Conservation (phyloP, 2,113 vertebrate species). For the Tapirus terrestris region DNA sequence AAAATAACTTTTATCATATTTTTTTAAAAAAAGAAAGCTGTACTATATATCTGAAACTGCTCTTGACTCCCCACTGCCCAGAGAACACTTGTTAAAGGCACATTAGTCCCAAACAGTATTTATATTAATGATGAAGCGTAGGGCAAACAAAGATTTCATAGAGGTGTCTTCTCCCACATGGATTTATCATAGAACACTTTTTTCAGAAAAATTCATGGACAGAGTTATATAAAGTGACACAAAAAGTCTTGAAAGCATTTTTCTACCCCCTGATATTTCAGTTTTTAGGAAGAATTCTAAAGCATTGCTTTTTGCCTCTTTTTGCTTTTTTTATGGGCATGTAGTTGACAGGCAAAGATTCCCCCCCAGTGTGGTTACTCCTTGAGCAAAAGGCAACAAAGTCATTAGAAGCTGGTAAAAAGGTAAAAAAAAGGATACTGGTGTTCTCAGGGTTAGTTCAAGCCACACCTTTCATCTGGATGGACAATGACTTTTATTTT, state of each 20-base stretch:
- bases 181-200: background rate
- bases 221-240: background rate
- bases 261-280: background rate
- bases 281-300: background rate
- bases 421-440: too few relatives aligned
- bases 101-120: background rate
- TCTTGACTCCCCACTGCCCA: background rate
- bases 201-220: background rate
- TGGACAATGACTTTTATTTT: background rate
- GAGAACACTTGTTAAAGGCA: background rate
- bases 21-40: background rate
- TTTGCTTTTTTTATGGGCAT: background rate
- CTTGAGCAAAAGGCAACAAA: background rate
- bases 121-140: fast-evolving
- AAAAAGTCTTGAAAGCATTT: background rate
- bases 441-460: background rate
- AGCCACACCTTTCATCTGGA: background rate
- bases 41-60: background rate
- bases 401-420: background rate
- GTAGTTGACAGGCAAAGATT: background rate
- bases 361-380: background rate
- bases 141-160: too few relatives aligned
- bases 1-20: background rate
- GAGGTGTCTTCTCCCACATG: background rate
- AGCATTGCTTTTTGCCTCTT: background rate